phyloP scores from a whole-genome alignment of 30 jellyfish, hydroid and myxozoan species.

The Hydra vulgaris region DNA sequence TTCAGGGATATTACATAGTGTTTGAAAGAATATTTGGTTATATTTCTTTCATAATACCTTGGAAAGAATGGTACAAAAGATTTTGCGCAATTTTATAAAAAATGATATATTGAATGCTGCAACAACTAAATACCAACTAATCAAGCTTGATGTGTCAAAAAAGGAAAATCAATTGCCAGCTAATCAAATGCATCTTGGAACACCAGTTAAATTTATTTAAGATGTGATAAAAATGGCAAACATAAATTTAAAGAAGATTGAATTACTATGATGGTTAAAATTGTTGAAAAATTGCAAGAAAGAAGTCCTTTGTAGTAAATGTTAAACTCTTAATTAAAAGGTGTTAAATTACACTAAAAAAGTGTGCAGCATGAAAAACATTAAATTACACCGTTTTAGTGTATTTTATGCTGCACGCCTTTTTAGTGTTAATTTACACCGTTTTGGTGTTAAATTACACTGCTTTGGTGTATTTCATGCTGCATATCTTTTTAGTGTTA shows the following conservation, averaged over 20 bases:
- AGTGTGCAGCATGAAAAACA: too few relatives aligned
- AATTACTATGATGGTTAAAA: not conserved
- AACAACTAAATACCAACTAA: not conserved
- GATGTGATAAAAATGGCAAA: not conserved
- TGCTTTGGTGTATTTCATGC: too few relatives aligned
- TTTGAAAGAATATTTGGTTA: too few relatives aligned
- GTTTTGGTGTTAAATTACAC: too few relatives aligned
- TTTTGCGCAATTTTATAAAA: not conserved
- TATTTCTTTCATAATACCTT: too few relatives aligned
- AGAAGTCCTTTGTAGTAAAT: not conserved
- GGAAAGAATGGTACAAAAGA: not conserved
- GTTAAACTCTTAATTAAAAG: too few relatives aligned
- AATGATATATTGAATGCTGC: not conserved
- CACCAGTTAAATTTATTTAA: not conserved
- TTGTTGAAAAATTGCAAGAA: slow-evolving; percentile 1
- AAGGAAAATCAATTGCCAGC: slow-evolving; percentile 8
- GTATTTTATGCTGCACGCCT: too few relatives aligned
- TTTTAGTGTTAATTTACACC: too few relatives aligned
- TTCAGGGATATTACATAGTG: too few relatives aligned
- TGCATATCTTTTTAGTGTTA: too few relatives aligned
- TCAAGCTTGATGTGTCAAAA: not conserved
- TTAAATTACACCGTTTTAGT: too few relatives aligned
- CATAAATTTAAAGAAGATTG: slow-evolving; percentile 5
- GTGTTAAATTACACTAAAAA: too few relatives aligned
- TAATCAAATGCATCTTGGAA: not conserved